phyloP scores from a whole-genome alignment of 2,888 invertebrate genomes.

The Drosophila diplacantha region DNA sequence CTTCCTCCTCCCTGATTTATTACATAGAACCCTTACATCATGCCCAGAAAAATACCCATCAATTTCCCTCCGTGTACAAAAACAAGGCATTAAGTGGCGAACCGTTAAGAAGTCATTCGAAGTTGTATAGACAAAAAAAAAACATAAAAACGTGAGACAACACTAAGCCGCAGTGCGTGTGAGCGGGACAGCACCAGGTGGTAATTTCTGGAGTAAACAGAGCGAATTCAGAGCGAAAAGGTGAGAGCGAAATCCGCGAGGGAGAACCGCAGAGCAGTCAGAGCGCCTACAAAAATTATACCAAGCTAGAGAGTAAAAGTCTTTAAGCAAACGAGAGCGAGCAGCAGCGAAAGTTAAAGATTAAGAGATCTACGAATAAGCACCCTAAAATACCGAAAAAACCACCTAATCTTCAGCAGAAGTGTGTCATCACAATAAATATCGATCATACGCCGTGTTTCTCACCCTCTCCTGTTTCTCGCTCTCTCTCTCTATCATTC shows the following conservation, averaged over 20 bases:
- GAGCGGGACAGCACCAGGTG: constrained; percentile 36
- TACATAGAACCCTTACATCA: no score
- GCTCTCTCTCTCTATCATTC: neutral
- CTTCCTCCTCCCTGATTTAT: neutral
- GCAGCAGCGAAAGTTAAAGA: constrained; percentile 38
- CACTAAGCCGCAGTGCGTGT: constrained; percentile 16
- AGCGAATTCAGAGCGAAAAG: constrained; percentile 37
- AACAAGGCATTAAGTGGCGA: constrained; percentile 65
- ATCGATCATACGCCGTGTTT: constrained; percentile 8
- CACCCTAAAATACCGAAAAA: constrained; percentile 8
- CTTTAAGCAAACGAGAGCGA: constrained; percentile 30
- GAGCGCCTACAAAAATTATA: constrained; percentile 34
- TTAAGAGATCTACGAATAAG: constrained; percentile 18
- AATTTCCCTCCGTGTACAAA: constrained; percentile 27
- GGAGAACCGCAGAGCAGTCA: constrained; percentile 29
- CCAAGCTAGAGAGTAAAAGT: constrained; percentile 66
- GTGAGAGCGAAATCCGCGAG: constrained; percentile 16
- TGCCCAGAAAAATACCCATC: neutral
- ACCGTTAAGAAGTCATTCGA: constrained; percentile 68
- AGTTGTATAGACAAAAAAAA: constrained; percentile 50
- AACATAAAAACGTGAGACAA: constrained; percentile 56
- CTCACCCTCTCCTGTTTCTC: constrained; percentile 1
- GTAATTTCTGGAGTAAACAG: constrained; percentile 67
- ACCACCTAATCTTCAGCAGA: constrained; percentile 2
- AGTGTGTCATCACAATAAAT: constrained; percentile 37